These are phyloP conservation scores for Harpalus rubripes DNA, from an alignment of 2,888 invertebrate genomes.

Conservation along the genomic window DNA sequence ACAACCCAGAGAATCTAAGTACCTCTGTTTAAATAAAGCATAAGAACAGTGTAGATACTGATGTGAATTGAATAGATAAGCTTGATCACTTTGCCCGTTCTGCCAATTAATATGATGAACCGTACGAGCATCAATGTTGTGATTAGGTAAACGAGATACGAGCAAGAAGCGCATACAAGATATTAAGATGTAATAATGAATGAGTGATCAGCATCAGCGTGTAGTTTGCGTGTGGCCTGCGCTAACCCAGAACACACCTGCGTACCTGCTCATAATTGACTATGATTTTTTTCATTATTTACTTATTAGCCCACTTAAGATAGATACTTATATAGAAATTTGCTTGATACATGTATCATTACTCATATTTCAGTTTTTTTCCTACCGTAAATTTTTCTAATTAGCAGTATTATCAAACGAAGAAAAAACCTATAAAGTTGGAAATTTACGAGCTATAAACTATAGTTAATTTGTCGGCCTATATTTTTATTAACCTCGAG, in stretches of 20 bases:
- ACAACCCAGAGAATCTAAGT: too few relatives aligned
- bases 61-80: too few relatives aligned
- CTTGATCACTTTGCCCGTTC: too few relatives aligned
- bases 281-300: conserved; percentile 55
- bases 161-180: conserved; percentile 22
- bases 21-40: too few relatives aligned
- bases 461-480: conserved; percentile 10
- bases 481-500: conserved; percentile 3
- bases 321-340: conserved; percentile 18
- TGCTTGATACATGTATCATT: conserved; percentile 32
- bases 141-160: background rate
- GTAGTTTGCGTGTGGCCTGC: conserved; percentile 56
- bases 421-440: conserved; percentile 30
- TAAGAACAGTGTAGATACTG: too few relatives aligned
- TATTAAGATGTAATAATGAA: conserved; percentile 44
- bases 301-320: conserved; percentile 48
- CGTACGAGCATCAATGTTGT: too few relatives aligned
- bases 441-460: conserved; percentile 41
- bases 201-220: conserved; percentile 25
- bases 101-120: too few relatives aligned
- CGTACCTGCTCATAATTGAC: conserved; percentile 49
- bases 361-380: conserved; percentile 14
- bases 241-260: conserved; percentile 34
- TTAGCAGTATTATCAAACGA: conserved; percentile 20
- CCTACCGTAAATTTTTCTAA: conserved; percentile 26